Evolutionary conservation across 2,113 vertebrate species (phyloP), one percentile per base, ranked within the genome.

Genomic region (Syrrhaptes paradoxus): DNA sequence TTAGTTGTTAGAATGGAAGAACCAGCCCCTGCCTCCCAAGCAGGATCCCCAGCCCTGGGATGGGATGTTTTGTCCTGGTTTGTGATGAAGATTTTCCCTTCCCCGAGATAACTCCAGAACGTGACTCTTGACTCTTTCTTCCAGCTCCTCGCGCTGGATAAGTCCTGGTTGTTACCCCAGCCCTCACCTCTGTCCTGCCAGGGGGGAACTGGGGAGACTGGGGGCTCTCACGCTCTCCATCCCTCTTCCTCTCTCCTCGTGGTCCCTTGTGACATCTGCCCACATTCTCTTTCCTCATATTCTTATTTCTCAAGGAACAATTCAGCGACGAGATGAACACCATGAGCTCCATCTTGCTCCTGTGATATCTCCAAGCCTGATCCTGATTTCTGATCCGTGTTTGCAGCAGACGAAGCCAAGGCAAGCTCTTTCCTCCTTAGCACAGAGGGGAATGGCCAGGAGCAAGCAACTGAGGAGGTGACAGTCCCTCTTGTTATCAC

Each of bases 271-370:
- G 32, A 46, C 17, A 28, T 36, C 52, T 41, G 10, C 46, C 66
- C 13, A 2, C 36, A 52, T 55, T 24, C 52, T 59, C 28, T 19
- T n/a, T 73, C 66, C 66, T 32, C 46, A 9, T 28, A 32, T 48
- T 48, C 31, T 36, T 41, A 32, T 36, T 52, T 72, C 78, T 48
- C 58, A 66, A 34, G 68, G n/a, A 41, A 20, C 22, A n/a, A 20
- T n/a, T 17, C 16, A 4, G 38, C 0, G 3, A 57, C 25, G 8
- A 17, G 26, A 22, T 14, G 49, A 6, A 11, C 0, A 2, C 36
- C 49, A 18, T 4, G 19, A 70, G 49, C 29, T 68, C 38, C 38
- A 10, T 31, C 43, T 67, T 4, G 3, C 48, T 85, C 38, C 51
- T 49, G 51, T 29, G 1, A 1, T 31, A 31, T 49, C 32, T 55